Evolutionary conservation across 2,888 invertebrate genomes (phyloP).

Genomic region (Tortrix viridana): DNA sequence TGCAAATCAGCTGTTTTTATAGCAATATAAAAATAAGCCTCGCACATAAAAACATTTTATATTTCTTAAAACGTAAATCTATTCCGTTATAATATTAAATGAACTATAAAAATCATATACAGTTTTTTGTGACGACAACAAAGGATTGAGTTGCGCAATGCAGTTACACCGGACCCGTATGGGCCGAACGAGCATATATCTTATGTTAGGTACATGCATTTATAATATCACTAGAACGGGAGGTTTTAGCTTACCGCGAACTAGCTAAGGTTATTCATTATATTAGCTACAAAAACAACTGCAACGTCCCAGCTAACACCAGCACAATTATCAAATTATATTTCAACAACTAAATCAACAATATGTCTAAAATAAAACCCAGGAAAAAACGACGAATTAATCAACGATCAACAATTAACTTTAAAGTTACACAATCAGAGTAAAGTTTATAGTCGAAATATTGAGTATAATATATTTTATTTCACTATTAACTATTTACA

Average conservation of each 20-base stretch:
- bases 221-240: background rate
- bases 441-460: background rate
- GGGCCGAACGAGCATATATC: too few relatives aligned
- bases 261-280: background rate
- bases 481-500: background rate
- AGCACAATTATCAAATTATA: conserved; percentile 5
- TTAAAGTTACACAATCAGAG: too few relatives aligned
- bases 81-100: background rate
- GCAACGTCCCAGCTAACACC: background rate
- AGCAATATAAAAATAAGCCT: conserved; percentile 3
- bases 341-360: conserved; percentile 18
- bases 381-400: conserved; percentile 8
- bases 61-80: background rate
- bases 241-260: background rate
- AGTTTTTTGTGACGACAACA: background rate
- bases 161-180: too few relatives aligned
- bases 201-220: too few relatives aligned
- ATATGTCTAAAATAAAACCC: conserved; percentile 13
- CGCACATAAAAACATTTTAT: background rate
- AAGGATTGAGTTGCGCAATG: too few relatives aligned
- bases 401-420: background rate
- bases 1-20: conserved; percentile 18
- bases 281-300: conserved; percentile 17
- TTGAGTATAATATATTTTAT: background rate
- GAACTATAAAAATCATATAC: background rate